Evolutionary conservation across 1,140 invertebrate species (phyloP).

Genomic region (Thrips palmi): DNA sequence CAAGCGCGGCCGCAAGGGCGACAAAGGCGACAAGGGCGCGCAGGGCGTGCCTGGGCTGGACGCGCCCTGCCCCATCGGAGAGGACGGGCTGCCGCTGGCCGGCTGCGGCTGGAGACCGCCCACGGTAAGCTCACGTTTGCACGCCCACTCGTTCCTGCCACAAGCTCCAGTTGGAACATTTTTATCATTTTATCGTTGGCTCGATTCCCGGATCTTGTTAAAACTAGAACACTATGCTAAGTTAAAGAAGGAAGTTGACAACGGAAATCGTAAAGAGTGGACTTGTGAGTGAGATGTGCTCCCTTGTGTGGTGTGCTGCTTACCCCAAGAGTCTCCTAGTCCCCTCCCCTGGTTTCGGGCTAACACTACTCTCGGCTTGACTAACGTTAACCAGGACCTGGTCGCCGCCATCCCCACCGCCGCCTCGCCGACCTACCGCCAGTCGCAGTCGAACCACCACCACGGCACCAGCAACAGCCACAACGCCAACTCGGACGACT

Average conservation of each 20-base stretch:
- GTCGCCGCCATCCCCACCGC: too few relatives aligned
- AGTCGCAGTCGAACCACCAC: not conserved
- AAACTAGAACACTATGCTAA: not conserved
- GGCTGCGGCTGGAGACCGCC: constrained; percentile 86
- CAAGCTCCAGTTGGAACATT: not conserved
- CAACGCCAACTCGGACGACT: constrained; percentile 11
- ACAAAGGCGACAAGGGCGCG: constrained; percentile 81
- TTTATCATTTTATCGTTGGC: not conserved
- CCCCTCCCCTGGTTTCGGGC: too few relatives aligned
- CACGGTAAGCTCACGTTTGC: constrained; percentile 33
- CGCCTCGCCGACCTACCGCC: too few relatives aligned
- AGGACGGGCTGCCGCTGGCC: constrained; percentile 80
- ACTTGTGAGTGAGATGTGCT: not conserved
- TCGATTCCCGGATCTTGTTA: too few relatives aligned
- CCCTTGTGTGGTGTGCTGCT: not conserved
- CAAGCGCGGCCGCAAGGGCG: constrained; percentile 76
- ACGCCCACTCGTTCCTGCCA: not conserved
- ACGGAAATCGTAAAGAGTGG: not conserved
- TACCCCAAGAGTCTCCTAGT: too few relatives aligned
- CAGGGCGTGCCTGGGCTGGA: constrained; percentile 91
- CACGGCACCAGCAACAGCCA: constrained; percentile 10
- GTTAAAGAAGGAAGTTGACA: not conserved
- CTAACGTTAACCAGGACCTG: too few relatives aligned
- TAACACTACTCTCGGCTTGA: too few relatives aligned
- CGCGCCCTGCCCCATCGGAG: constrained; percentile 87